Conservation (phyloP, 2,113 vertebrate species). For the Tragelaphus scriptus region DNA sequence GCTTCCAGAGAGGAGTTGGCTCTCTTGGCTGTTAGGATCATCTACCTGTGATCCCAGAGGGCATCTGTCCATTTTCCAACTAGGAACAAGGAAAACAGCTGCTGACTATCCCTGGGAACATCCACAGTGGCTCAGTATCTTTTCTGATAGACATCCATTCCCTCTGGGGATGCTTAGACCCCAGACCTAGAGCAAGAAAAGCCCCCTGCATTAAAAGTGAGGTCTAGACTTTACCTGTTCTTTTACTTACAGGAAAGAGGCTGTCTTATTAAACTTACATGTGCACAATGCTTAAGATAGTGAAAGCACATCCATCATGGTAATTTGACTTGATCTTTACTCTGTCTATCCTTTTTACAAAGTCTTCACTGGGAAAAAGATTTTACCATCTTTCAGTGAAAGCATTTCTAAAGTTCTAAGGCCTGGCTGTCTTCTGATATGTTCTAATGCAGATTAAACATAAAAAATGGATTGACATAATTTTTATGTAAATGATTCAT, state of each 20-base stretch:
- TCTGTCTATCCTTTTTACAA: neutral
- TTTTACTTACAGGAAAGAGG: neutral
- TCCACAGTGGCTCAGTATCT: neutral
- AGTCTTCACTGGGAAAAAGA: neutral
- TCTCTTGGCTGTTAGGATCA: neutral
- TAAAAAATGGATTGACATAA: neutral
- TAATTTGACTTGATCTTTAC: conserved; percentile 14
- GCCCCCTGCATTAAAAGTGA: neutral
- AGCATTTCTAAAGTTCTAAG: conserved; percentile 17
- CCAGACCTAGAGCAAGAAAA: neutral
- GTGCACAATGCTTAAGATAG: neutral
- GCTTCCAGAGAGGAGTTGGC: no score
- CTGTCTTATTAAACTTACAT: neutral
- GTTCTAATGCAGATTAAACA: neutral
- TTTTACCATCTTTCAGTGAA: neutral
- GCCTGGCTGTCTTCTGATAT: neutral
- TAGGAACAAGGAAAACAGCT: neutral
- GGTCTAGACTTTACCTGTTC: neutral
- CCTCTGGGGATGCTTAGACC: neutral
- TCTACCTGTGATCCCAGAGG: neutral
- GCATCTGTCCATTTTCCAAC: neutral
- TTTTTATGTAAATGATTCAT: conserved; percentile 1
- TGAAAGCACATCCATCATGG: neutral
- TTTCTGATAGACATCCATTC: neutral
- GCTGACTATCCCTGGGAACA: neutral